Evolutionary conservation across 2,113 vertebrate species (phyloP).

Genomic region (Phodopus roborovskii): DNA sequence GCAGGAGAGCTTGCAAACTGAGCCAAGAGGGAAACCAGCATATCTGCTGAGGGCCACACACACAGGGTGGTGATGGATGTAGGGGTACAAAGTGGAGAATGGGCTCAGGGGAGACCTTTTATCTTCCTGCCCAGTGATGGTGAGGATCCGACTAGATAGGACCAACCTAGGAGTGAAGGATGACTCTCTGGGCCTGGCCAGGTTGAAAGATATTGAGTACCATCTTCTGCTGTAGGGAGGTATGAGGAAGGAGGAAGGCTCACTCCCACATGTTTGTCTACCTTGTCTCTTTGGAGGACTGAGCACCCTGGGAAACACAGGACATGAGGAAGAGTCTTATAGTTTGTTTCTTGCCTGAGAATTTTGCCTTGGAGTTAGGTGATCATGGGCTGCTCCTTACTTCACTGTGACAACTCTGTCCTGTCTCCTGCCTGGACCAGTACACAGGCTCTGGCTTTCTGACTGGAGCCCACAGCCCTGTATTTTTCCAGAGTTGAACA

Average conservation of each 20-base stretch:
- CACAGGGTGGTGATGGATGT: background rate
- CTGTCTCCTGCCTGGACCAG: background rate
- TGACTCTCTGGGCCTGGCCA: background rate
- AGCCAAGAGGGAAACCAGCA: background rate
- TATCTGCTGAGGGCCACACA: background rate
- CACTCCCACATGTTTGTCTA: background rate
- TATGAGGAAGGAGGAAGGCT: background rate
- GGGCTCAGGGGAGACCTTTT: background rate
- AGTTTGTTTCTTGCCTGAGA: background rate
- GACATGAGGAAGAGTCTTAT: rapidly evolving
- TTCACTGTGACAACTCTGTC: background rate
- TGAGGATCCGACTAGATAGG: background rate
- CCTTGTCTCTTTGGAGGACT: background rate
- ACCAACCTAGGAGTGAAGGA: background rate
- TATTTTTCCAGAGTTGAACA: background rate
- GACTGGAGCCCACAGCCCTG: background rate
- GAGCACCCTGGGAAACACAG: background rate
- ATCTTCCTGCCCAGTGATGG: background rate
- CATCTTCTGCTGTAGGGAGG: background rate
- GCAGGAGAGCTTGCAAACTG: background rate
- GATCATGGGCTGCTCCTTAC: no score
- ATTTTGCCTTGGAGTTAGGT: background rate
- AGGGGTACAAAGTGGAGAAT: background rate
- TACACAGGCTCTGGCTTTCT: background rate
- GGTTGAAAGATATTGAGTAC: background rate